phyloP scores from a whole-genome alignment of 2,113 vertebrate genomes.

The Oryzias celebensis region DNA sequence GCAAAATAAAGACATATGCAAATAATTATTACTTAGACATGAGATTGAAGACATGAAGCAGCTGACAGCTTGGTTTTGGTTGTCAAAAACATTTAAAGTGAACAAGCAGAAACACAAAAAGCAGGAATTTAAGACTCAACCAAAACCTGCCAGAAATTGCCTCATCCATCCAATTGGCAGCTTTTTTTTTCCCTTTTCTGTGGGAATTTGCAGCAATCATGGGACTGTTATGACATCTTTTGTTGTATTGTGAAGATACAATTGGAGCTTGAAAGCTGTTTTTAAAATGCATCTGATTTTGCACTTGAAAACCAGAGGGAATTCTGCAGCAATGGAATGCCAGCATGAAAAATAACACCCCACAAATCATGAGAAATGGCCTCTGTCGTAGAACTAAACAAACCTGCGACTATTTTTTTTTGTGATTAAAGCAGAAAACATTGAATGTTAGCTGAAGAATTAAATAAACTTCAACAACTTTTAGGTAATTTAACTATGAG shows the following conservation, averaged over 20 bases:
- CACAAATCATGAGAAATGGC: constrained; percentile 24
- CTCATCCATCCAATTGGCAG: constrained; percentile 57
- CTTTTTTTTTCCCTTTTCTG: constrained; percentile 28
- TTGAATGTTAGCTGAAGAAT: too few relatives aligned
- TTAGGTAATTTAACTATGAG: too few relatives aligned
- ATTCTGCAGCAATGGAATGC: constrained; percentile 40
- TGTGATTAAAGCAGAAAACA: too few relatives aligned
- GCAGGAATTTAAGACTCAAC: background rate
- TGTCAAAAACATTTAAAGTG: background rate
- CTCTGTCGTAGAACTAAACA: background rate
- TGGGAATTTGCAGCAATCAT: too few relatives aligned
- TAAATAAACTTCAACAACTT: too few relatives aligned
- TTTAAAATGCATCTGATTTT: too few relatives aligned
- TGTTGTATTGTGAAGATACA: too few relatives aligned
- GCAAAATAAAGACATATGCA: constrained; percentile 37
- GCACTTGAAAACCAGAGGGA: constrained; percentile 50
- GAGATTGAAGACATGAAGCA: constrained; percentile 45
- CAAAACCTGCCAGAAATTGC: constrained; percentile 43
- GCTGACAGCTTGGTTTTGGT: constrained; percentile 26
- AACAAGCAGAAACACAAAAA: too few relatives aligned
- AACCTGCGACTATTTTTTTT: too few relatives aligned
- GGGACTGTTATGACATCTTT: too few relatives aligned
- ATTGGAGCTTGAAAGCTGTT: too few relatives aligned
- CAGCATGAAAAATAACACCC: constrained; percentile 11
- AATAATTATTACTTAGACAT: constrained; percentile 30